These are phyloP conservation scores for Gambusia affinis DNA, from an alignment of 2,113 vertebrate genomes.

Conservation along the genomic window DNA sequence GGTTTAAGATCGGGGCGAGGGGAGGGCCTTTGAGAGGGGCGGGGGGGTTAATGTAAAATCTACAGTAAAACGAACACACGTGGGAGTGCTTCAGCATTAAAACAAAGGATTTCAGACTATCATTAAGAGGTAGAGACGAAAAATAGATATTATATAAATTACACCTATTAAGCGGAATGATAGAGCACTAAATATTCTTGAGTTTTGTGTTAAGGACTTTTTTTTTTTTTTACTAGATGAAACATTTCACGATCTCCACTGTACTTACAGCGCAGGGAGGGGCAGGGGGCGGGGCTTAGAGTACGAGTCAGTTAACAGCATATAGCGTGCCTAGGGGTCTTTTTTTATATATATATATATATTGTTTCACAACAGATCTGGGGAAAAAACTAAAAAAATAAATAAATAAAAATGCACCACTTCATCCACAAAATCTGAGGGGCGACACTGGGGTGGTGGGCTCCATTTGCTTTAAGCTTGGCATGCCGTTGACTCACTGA, in stretches of 20 bases:
- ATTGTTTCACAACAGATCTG: slow-evolving; percentile 83
- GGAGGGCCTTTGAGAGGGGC: neutral
- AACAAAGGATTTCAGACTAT: slow-evolving; percentile 87
- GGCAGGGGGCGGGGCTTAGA: slow-evolving; percentile 74
- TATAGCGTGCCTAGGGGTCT: slow-evolving; percentile 90
- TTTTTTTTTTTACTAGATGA: slow-evolving; percentile 77
- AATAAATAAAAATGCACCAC: slow-evolving; percentile 57
- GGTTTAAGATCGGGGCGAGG: slow-evolving; percentile 79
- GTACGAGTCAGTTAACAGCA: slow-evolving; percentile 84
- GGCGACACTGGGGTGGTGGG: slow-evolving; percentile 81
- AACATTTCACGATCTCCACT: slow-evolving; percentile 83
- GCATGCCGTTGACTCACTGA: slow-evolving; percentile 95
- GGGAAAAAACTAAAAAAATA: slow-evolving; percentile 53
- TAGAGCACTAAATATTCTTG: slow-evolving; percentile 94
- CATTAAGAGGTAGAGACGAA: slow-evolving; percentile 86
- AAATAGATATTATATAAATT: slow-evolving; percentile 83
- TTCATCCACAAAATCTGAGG: slow-evolving; percentile 86
- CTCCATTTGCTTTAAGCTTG: slow-evolving; percentile 95
- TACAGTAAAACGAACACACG: slow-evolving; percentile 83
- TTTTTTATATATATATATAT: no score
- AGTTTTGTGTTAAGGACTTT: slow-evolving; percentile 80
- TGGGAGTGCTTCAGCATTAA: slow-evolving; percentile 90
- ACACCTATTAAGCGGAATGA: slow-evolving; percentile 90
- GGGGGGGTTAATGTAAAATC: slow-evolving; percentile 72
- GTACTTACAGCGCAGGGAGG: slow-evolving; percentile 65